phyloP scores from a whole-genome alignment of 2,888 invertebrate genomes.

The Drosophila meridiana region DNA sequence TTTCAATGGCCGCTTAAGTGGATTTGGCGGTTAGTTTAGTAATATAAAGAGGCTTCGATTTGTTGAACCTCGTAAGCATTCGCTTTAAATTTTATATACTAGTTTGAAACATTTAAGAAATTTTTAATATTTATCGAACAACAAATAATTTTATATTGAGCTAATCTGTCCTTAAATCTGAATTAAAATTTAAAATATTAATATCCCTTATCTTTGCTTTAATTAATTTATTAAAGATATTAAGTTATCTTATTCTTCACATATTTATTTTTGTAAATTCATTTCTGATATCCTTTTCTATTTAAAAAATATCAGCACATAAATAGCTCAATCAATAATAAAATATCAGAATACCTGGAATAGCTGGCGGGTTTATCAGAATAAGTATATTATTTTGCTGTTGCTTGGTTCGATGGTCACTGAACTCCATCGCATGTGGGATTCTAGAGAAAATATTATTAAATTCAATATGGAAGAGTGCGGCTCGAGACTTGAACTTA shows the following conservation, averaged over 20 bases:
- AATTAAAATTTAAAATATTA: no score
- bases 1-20: neutral
- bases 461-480: conserved; percentile 20
- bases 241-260: no score
- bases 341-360: no score
- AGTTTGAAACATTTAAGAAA: neutral
- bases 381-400: neutral
- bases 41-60: neutral
- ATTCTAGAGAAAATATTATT: neutral
- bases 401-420: neutral
- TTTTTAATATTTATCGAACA: neutral
- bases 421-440: neutral
- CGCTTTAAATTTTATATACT: neutral
- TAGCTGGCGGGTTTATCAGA: neutral
- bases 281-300: neutral
- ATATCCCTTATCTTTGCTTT: no score
- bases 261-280: neutral
- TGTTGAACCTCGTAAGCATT: neutral
- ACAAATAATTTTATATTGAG: neutral
- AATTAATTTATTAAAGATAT: no score
- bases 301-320: neutral
- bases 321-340: neutral
- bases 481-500: conserved; percentile 5
- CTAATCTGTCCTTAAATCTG: neutral
- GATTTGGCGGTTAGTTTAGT: neutral